These are phyloP conservation scores for Caenorhabditis brenneri DNA, from an alignment of 1,140 invertebrate genomes.

Conservation along the genomic window DNA sequence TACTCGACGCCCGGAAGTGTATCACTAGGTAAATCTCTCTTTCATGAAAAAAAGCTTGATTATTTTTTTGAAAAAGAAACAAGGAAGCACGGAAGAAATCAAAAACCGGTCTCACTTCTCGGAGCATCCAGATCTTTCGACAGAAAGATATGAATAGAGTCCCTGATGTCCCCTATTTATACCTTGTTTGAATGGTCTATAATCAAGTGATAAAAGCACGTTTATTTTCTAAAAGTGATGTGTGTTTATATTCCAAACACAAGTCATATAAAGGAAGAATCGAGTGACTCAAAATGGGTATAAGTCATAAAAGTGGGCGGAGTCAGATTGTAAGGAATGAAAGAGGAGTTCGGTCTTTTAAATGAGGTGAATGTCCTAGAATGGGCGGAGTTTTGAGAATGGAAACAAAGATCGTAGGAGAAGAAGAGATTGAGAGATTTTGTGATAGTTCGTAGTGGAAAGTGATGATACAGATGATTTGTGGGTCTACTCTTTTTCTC, in stretches of 20 bases:
- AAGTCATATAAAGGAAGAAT: not conserved
- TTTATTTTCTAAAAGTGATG: not conserved
- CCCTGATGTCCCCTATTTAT: constrained; percentile 16
- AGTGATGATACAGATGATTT: not conserved
- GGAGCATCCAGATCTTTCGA: no score
- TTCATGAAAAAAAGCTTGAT: no score
- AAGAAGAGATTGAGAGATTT: not conserved
- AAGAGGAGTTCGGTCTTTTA: not conserved
- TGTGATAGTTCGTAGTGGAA: not conserved
- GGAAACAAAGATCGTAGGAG: not conserved
- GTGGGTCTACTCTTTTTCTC: not conserved
- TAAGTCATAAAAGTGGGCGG: not conserved
- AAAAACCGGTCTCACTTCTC: no score
- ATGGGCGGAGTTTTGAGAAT: not conserved
- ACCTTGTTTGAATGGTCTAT: not conserved
- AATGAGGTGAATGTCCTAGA: not conserved
- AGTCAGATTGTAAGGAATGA: not conserved
- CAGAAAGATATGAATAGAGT: no score
- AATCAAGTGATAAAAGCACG: not conserved
- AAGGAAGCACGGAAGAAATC: no score
- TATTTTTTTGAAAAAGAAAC: no score
- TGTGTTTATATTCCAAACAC: constrained; percentile 6
- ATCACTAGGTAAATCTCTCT: no score
- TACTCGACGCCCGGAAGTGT: no score
- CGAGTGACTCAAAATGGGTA: not conserved